Evolutionary conservation across 2,888 invertebrate genomes (phyloP), one percentile per base, ranked within the genome.

Genomic region (Drosophila subsilvestris): DNA sequence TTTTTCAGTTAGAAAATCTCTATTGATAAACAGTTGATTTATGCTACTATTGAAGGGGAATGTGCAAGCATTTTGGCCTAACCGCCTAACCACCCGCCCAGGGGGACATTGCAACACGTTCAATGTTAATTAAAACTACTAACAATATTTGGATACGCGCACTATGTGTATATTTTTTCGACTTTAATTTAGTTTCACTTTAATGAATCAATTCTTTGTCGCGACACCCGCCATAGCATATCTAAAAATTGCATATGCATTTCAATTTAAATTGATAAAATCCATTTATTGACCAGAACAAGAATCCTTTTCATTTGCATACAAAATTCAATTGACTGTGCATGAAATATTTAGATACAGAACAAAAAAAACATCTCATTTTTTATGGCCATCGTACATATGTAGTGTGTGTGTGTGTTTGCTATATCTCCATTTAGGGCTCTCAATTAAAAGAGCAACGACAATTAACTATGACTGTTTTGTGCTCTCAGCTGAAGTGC

Each of bases 1-100:
- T 66, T 66, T 54, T 66, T 67, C 49, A 55, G 48, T 66, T 43
- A 66, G 55, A 32, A 48, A 49, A 48, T 49, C 55, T 32, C 37
- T 37, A 37, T 37, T 66, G 65, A 66, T 66, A 67, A 67, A 66
- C 65, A 66, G 67, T 55, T 66, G 65, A 65, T 65, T 54, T 65
- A 66, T 66, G 56, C 56, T 32, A 43, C 67, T n/a, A 37, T 37
- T 7, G 14, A n/a, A 2, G 5, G n/a, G n/a, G n/a, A 37, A n/a
- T n/a, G 37, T 7, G 6, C 37, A 6, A 7, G 37, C n/a, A 6
- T 37, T 37, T n/a, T 5, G 37, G 32, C 32, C 14, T 14, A 37
- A n/a, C n/a, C 32, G 5, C 10, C 3, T 29, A 9, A 32, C 4
- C 12, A 12, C 12, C 5, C 14, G 1, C 14, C 32, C 1, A 5